Percentiles rank a stretch among this genome's conserved stretches.
Evolutionary conservation across 2,113 vertebrate genomes (phyloP).

Genomic region (Toxostoma redivivum): DNA sequence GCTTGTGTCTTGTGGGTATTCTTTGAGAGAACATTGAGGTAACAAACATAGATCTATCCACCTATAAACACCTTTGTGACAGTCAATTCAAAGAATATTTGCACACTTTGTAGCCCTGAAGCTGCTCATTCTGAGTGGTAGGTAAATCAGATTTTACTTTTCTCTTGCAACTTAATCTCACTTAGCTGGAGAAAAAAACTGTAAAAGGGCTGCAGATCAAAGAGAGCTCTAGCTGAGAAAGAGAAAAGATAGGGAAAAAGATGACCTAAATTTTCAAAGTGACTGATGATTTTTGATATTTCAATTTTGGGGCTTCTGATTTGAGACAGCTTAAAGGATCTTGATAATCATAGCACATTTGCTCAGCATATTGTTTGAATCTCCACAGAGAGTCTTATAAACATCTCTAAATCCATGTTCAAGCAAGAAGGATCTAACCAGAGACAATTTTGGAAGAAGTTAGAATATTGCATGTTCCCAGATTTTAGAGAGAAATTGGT

Average conservation of each 20-base stretch:
- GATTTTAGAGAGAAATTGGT: background rate
- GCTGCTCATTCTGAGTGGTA: constrained; percentile 12
- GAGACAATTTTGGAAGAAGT: background rate
- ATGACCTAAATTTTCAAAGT: background rate
- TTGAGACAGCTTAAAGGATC: background rate
- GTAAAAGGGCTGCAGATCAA: background rate
- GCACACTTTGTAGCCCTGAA: background rate
- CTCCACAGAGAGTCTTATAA: background rate
- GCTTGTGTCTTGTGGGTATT: background rate
- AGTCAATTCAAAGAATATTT: background rate
- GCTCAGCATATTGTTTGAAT: background rate
- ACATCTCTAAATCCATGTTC: background rate
- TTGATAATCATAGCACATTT: background rate
- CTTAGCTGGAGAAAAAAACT: background rate
- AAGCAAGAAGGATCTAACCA: background rate
- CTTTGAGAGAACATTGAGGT: background rate
- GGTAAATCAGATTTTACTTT: background rate
- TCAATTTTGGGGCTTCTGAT: background rate
- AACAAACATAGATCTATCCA: background rate
- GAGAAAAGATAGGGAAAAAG: background rate
- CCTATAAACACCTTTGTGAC: background rate
- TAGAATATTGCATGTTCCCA: background rate
- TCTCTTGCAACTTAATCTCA: constrained; percentile 3
- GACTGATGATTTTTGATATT: background rate
- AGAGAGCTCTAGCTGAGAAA: background rate